A percentile compares a stretch with the other conserved stretches of the same genome.
phyloP scores from a whole-genome alignment of 2,113 vertebrate genomes.

The Entosphenus tridentatus region DNA sequence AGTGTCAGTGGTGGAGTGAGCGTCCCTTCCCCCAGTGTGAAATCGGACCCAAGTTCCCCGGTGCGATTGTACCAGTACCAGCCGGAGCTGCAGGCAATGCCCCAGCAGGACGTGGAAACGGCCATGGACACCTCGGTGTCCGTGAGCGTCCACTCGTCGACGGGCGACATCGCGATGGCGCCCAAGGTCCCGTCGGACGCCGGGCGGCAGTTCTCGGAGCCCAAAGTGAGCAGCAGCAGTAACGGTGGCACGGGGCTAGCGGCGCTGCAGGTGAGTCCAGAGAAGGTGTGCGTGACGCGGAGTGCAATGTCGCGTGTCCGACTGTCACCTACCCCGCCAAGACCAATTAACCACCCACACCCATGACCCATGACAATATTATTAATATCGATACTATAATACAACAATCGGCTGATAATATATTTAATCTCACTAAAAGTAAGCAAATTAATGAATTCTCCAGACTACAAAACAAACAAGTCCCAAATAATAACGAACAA shows the following conservation, averaged over 20 bases:
- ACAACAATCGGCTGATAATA: too few species aligned
- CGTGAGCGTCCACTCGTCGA: not conserved
- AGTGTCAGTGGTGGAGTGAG: not conserved
- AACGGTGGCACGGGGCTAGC: not conserved
- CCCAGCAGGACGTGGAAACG: conserved; percentile 2
- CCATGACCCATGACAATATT: too few species aligned
- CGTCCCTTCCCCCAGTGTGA: conserved; percentile 4
- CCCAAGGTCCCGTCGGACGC: not conserved
- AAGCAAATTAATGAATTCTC: too few species aligned
- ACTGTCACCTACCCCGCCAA: too few species aligned
- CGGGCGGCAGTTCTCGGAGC: conserved; percentile 1
- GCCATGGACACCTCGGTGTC: conserved; percentile 1
- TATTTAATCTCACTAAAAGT: too few species aligned
- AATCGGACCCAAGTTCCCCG: conserved; percentile 1
- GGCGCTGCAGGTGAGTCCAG: not conserved
- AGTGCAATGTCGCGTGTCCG: not conserved
- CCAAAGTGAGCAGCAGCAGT: conserved; percentile 4
- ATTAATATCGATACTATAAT: too few species aligned
- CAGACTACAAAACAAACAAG: too few species aligned
- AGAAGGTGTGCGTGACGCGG: not conserved
- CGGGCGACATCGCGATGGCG: not conserved
- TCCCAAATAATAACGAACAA: too few species aligned
- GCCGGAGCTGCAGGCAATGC: conserved; percentile 2
- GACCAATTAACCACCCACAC: too few species aligned
- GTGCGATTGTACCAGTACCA: not conserved